Evolutionary conservation across 1,140 invertebrate genomes (phyloP).

Genomic region (Zaprionus taronus): DNA sequence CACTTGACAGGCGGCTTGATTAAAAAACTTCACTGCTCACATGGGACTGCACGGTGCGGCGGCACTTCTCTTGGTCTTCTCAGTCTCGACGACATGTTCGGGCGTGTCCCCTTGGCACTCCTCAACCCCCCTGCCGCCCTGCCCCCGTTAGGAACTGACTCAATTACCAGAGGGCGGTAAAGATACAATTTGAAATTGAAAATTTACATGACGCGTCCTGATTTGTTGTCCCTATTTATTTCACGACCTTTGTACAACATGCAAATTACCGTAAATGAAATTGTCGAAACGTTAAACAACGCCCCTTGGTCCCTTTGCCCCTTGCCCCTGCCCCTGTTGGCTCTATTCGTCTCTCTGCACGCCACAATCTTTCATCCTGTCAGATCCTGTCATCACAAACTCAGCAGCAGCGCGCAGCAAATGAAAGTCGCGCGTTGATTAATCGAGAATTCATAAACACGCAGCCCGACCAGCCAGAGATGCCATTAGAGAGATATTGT

Average conservation of each 20-base stretch:
- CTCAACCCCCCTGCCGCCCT: background rate
- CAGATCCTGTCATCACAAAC: conserved; percentile 69
- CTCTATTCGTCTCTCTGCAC: background rate
- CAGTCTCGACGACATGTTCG: conserved; percentile 61
- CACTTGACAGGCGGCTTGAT: conserved; percentile 84
- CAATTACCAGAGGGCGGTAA: conserved; percentile 66
- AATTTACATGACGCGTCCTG: conserved; percentile 62
- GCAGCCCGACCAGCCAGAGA: background rate
- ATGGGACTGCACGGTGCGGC: conserved; percentile 64
- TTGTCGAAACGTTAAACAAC: conserved; percentile 45
- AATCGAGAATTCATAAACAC: conserved; percentile 67
- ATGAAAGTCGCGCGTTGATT: conserved; percentile 67
- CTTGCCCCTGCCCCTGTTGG: background rate
- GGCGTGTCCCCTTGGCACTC: conserved; percentile 56
- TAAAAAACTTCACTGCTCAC: conserved; percentile 84
- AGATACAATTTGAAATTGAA: conserved; percentile 46
- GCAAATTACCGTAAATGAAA: conserved; percentile 68
- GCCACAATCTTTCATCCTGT: conserved; percentile 70
- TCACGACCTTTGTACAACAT: conserved; percentile 47
- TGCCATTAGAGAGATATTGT: conserved; percentile 24
- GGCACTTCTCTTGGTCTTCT: conserved; percentile 5
- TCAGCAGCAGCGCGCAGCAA: conserved; percentile 18
- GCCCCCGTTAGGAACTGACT: conserved; percentile 21
- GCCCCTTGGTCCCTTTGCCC: background rate
- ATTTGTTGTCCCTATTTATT: conserved; percentile 82